Percentiles rank a stretch among this genome's conserved stretches.
These are phyloP conservation scores for Theristicus caerulescens DNA, from an alignment of 2,113 vertebrate genomes.

Conservation along the genomic window DNA sequence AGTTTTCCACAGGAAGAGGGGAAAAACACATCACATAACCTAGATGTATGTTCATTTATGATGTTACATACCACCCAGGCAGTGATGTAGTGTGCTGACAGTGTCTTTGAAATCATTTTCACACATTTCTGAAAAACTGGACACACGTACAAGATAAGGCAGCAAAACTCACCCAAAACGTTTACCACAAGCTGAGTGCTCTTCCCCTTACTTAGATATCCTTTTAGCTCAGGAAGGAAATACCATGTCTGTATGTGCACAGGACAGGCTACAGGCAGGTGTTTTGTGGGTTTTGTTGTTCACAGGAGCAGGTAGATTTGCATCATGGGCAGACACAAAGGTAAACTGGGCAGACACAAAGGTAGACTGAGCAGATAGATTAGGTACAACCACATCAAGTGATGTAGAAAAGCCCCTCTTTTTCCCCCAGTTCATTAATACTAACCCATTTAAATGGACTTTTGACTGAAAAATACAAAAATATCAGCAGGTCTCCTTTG, in stretches of 20 bases:
- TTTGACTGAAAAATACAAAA: neutral
- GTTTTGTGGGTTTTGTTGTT: neutral
- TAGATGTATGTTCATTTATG: neutral
- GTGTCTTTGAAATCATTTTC: neutral
- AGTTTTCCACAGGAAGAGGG: neutral
- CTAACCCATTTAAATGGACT: neutral
- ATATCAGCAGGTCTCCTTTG: neutral
- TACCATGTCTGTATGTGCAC: neutral
- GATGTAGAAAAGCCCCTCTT: neutral
- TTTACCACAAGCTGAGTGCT: neutral
- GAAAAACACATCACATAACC: neutral
- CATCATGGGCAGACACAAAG: constrained; percentile 21
- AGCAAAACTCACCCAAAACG: neutral
- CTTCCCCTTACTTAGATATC: neutral
- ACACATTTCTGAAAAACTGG: neutral
- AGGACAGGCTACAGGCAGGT: neutral
- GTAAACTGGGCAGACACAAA: constrained; percentile 25
- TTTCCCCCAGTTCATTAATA: neutral
- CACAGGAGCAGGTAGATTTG: constrained; percentile 23
- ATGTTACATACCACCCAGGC: neutral
- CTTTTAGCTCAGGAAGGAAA: constrained; percentile 21
- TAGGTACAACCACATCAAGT: neutral
- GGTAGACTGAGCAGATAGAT: constrained; percentile 21
- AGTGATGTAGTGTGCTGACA: neutral
- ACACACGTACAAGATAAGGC: neutral